These are phyloP conservation scores for Isoperla grammatica DNA, from an alignment of 2,888 invertebrate genomes.

Conservation along the genomic window DNA sequence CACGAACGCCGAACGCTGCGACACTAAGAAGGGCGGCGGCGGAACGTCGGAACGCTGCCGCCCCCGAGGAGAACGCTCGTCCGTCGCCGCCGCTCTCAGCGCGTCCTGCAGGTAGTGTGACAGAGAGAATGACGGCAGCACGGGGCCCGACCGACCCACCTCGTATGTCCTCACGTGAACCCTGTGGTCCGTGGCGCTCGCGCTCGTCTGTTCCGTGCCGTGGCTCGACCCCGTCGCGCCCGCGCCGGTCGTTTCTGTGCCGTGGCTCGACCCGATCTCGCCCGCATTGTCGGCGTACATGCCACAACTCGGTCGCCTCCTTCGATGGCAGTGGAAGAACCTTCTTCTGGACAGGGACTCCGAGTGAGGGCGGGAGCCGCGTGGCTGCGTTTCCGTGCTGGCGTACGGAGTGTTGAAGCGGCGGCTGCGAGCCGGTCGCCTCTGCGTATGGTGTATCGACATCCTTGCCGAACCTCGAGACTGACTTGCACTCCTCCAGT, in stretches of 20 bases:
- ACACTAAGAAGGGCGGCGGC: conserved; percentile 29
- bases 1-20: conserved; percentile 40
- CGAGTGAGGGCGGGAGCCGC: background rate
- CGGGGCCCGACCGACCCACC: conserved; percentile 11
- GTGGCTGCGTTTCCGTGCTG: no score
- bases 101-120: no score
- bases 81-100: no score
- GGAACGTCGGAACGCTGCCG: background rate
- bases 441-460: background rate
- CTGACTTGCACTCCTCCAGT: background rate
- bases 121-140: conserved; percentile 10
- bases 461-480: conserved; percentile 9
- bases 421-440: background rate
- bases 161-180: conserved; percentile 18
- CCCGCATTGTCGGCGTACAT: no score
- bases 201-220: no score
- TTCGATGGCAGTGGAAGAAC: no score
- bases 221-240: no score
- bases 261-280: no score
- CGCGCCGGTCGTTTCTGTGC: no score
- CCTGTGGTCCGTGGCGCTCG: no score
- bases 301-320: no score
- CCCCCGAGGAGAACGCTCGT: no score
- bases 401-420: background rate
- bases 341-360: background rate